Evolutionary conservation across 1,140 invertebrate genomes (phyloP), one percentile per base, ranked within the genome.

Genomic region (Drosophila subpulchrella): DNA sequence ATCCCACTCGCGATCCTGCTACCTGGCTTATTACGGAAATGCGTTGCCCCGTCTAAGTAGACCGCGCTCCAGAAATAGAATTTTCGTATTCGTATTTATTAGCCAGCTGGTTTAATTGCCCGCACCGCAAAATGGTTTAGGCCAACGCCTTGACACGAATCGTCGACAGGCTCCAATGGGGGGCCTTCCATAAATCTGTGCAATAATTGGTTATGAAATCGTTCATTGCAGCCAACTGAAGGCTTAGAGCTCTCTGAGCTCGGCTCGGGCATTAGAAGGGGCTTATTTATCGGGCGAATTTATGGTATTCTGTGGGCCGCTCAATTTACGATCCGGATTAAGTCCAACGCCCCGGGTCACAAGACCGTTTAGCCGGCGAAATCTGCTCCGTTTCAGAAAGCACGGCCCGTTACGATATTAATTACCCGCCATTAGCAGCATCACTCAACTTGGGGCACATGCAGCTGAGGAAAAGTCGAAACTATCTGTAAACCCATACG

Each of bases 401-500:
- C 47, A 27, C 7, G 42, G 51, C 24, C 57, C 72, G 70, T 62
- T 68, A 73, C 70, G 65, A 81, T 89, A 89, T 89, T 89, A 89
- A 89, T 89, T 89, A 71, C 66, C 46, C 24, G 56, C 74, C 77
- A 89, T 89, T 89, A 89, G 73, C 84, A 75, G 84, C 84, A 84
- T 89, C 84, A 84, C 84, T 89, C 84, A 89, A 78, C 78, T 67
- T 65, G 41, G 76, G 74, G 68, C 73, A 73, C 81, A 88, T 88
- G 83, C 83, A 80, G 63, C 78, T 60, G 51, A 61, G 47, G 61
- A 57, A 81, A 80, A 80, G 66, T 83, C 71, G 58, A 89, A 88
- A 75, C 73, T 90, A 90, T 84, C 84, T 89, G 80, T 72, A 81
- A 72, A 81, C 70, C 70, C 84, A 89, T 89, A 89, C 81, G 89